Evolutionary conservation across 2,888 invertebrate species (phyloP).

Genomic region (Cabera pusaria): DNA sequence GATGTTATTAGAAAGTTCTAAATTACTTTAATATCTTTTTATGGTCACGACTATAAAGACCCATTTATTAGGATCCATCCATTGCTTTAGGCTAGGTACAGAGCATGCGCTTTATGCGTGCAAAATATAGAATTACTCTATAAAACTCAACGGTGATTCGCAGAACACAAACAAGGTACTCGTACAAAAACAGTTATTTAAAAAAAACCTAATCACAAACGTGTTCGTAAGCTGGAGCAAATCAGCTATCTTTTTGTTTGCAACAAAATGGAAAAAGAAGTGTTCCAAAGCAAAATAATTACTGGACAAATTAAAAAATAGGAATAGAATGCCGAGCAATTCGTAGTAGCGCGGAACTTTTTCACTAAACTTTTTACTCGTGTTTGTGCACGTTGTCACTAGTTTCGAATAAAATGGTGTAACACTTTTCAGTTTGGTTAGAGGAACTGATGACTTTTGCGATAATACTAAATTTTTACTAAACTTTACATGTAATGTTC

Average conservation of each 20-base stretch:
- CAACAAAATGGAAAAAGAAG: conserved; percentile 32
- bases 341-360: conserved; percentile 34
- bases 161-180: neutral
- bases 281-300: conserved; percentile 36
- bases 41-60: too few relatives aligned
- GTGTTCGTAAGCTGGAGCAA: conserved; percentile 9
- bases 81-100: too few relatives aligned
- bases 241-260: conserved; percentile 32
- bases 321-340: conserved; percentile 26
- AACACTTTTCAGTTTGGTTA: neutral
- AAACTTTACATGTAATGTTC: neutral
- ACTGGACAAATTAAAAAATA: conserved; percentile 37
- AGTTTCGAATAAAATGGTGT: conserved; percentile 3
- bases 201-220: conserved; percentile 4
- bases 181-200: too few relatives aligned
- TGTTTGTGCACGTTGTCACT: conserved; percentile 6
- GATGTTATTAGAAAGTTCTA: too few relatives aligned
- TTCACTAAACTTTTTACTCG: conserved; percentile 12
- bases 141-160: neutral
- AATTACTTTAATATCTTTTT: too few relatives aligned
- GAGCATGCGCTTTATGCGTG: too few relatives aligned
- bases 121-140: too few relatives aligned
- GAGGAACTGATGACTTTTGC: neutral
- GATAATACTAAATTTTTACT: neutral
- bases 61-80: too few relatives aligned